These are phyloP conservation scores for Tamias sibiricus DNA, from an alignment of 2,113 vertebrate genomes.

Conservation along the genomic window DNA sequence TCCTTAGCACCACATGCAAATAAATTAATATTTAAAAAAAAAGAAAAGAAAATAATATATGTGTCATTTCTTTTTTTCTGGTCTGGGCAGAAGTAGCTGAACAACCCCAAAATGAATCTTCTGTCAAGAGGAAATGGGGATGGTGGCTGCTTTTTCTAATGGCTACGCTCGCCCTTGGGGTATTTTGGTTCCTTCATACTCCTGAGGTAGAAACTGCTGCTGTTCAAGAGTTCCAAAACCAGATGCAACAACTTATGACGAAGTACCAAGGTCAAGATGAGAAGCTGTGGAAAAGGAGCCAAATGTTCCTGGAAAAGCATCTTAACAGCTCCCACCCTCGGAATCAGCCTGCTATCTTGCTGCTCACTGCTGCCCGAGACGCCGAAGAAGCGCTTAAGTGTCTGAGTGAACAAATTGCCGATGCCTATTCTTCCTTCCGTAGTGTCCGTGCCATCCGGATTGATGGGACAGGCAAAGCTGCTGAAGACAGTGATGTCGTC, in stretches of 20 bases:
- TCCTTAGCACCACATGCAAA: too few relatives aligned
- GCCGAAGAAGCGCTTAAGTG: constrained; percentile 91
- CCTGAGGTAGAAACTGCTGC: constrained; percentile 70
- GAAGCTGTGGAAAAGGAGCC: constrained; percentile 91
- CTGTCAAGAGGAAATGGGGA: not conserved
- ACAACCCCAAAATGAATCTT: constrained; percentile 11
- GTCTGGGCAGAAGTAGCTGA: constrained; percentile 35
- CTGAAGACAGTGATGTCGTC: constrained; percentile 89
- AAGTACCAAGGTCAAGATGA: constrained; percentile 90
- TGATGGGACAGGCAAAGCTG: constrained; percentile 86
- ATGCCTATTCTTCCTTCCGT: constrained; percentile 89
- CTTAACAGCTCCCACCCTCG: constrained; percentile 86
- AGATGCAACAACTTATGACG: constrained; percentile 85
- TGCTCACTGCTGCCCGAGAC: constrained; percentile 91
- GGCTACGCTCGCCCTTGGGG: not conserved
- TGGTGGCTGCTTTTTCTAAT: not conserved
- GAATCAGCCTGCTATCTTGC: constrained; percentile 92
- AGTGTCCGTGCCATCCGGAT: constrained; percentile 90
- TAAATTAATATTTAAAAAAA: too few relatives aligned
- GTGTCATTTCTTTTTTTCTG: constrained; percentile 25
- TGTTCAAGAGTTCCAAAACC: constrained; percentile 82
- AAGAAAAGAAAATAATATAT: constrained; percentile 13
- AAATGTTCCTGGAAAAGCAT: constrained; percentile 88
- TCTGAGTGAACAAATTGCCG: constrained; percentile 90
- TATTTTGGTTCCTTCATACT: not conserved